Evolutionary conservation across 2,113 vertebrate genomes (phyloP), one percentile per base, ranked within the genome.

Genomic region (Perca fluviatilis): DNA sequence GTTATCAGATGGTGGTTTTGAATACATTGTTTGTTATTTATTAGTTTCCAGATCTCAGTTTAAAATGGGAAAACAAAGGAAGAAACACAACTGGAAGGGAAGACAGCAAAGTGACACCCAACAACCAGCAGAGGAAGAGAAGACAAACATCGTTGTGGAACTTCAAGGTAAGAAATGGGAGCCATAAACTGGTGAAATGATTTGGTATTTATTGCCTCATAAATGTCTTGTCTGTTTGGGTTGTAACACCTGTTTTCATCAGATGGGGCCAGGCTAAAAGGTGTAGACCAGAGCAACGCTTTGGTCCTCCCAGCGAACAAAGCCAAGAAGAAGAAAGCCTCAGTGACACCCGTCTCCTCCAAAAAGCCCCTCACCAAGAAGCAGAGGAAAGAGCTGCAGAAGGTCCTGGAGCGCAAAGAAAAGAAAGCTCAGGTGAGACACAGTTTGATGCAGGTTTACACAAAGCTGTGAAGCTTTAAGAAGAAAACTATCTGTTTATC

Each of bases 291-390:
- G 1, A 97, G 97, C 51, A 99, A 99, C 0, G 96, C 94, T 0
- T 93, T 99, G 19, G 96, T 99, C 12, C 95, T 99, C 51, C 97
- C 97, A 0, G 92, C 96, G 4, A 96, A 64, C 71, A 98, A 94
- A 92, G 69, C 80, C 11, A 97, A 97, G 92, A 96, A 95, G 87
- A 93, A 94, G 25, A 49, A 65, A 54, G 0, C 4, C 13, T 0
- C 80, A 10, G 23, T 88, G 71, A 33, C 85, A 33, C 58, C 58
- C 0, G 14, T 88, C 5, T 90, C 88, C 3, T 94, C 82, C 49
- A 99, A 95, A 85, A 97, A 93, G 70, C 97, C 96, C 0, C 93
- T 99, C 46, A 98, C 96, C 64, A 97, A 96, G 92, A 99, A 96
- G 51, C 97, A 97, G 88, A 97, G 89, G 89, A 99, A 97, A 74